phyloP scores from a whole-genome alignment of 1,140 invertebrate genomes.

The Zophobas morio region DNA sequence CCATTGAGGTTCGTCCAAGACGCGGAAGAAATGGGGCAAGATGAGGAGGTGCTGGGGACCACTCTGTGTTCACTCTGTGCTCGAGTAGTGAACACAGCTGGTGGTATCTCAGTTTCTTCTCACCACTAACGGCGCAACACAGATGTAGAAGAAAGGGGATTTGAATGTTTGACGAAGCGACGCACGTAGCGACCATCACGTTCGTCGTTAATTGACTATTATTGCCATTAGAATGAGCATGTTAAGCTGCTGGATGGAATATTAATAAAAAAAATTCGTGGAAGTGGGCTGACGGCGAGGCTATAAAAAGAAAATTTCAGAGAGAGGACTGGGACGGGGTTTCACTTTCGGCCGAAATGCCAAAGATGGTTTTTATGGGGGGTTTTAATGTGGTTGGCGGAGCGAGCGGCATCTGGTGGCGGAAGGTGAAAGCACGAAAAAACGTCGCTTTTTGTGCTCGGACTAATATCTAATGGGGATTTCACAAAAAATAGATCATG shows the following conservation, averaged over 20 bases:
- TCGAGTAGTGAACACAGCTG: conserved; percentile 95
- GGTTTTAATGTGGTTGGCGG: too few relatives aligned
- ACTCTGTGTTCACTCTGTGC: conserved; percentile 93
- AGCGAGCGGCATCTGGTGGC: too few relatives aligned
- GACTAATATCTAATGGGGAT: too few relatives aligned
- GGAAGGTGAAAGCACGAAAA: too few relatives aligned
- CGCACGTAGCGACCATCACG: conserved; percentile 33
- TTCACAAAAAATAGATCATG: too few relatives aligned
- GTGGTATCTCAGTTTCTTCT: conserved; percentile 94
- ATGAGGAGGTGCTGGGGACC: conserved; percentile 80
- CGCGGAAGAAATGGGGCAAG: conserved; percentile 4
- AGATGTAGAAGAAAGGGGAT: not conserved
- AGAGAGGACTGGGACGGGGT: too few relatives aligned
- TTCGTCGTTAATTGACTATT: conserved; percentile 42
- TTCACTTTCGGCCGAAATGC: too few relatives aligned
- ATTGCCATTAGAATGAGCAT: conserved; percentile 24
- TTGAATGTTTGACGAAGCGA: conserved; percentile 13
- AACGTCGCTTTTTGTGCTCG: too few relatives aligned
- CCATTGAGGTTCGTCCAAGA: not conserved
- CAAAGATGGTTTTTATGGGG: too few relatives aligned
- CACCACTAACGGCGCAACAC: conserved; percentile 63
- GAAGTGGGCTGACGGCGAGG: not conserved
- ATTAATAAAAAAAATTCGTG: conserved; percentile 11
- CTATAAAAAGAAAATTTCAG: too few relatives aligned
- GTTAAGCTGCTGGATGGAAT: not conserved